Percentiles rank a stretch among this genome's conserved stretches.
Evolutionary conservation across 2,888 invertebrate genomes (phyloP).

Genomic region (Cryptops parisi): DNA sequence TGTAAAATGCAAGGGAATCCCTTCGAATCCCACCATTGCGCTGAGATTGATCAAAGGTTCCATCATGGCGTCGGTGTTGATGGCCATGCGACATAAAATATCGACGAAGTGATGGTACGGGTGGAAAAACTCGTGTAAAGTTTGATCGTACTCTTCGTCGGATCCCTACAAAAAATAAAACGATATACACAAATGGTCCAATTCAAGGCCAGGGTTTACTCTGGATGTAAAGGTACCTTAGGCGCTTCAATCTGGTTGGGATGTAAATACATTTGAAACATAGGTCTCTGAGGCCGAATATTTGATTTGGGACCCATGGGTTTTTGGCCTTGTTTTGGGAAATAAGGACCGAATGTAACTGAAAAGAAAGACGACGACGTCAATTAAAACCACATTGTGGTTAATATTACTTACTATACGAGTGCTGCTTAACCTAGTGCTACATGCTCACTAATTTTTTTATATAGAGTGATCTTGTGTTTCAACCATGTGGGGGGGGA

Average conservation of each 20-base stretch:
- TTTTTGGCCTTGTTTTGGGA: constrained; percentile 51
- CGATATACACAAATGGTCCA: too few relatives aligned
- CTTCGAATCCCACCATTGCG: constrained; percentile 81
- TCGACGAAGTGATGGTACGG: constrained; percentile 86
- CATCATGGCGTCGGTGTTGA: constrained; percentile 71
- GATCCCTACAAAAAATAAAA: constrained; percentile 39
- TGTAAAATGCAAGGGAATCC: constrained; percentile 68
- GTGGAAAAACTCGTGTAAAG: constrained; percentile 58
- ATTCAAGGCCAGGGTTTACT: too few relatives aligned
- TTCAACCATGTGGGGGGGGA: too few relatives aligned
- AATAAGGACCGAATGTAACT: constrained; percentile 57
- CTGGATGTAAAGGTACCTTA: constrained; percentile 42
- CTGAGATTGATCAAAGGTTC: constrained; percentile 73
- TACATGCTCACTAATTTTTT: too few relatives aligned
- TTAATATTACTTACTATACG: too few relatives aligned
- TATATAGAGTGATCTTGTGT: too few relatives aligned
- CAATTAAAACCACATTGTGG: too few relatives aligned
- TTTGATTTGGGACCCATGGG: constrained; percentile 43
- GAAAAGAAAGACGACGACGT: constrained; percentile 34
- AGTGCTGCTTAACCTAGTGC: too few relatives aligned
- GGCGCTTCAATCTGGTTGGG: constrained; percentile 54
- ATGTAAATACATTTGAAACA: constrained; percentile 73
- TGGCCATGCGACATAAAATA: constrained; percentile 69
- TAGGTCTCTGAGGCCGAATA: constrained; percentile 57
- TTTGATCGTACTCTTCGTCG: constrained; percentile 61